Evolutionary conservation across 2,888 invertebrate genomes (phyloP), one percentile per base, ranked within the genome.

Genomic region (Macroteleia sp.): DNA sequence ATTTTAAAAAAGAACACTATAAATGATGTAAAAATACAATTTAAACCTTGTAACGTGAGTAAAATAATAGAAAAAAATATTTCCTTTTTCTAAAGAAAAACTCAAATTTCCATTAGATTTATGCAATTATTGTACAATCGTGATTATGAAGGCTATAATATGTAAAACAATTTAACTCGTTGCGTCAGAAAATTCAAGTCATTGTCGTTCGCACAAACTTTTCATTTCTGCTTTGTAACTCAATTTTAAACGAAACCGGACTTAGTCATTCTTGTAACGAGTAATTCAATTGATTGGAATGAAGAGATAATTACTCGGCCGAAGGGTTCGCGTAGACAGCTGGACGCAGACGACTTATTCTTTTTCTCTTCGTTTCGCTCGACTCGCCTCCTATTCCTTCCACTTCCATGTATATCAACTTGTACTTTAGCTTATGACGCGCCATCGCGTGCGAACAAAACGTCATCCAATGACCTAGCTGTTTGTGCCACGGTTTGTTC

Each of bases 231-330:
- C 67, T 17, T 64, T 30, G 64, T 71, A 57, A 69, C 44, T 69
- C 34, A 76, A 64, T 79, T 79, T 76, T 32, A 48, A 46, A 42
- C 32, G 59, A 62, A 76, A 73, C 71, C 61, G 20, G 52, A 56
- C 52, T 75, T 56, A 66, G 56, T 61, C 71, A 50, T 76, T 76
- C 67, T 48, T 28, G 36, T 54, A 66, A 62, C 70, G 71, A 69
- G 61, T 67, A 61, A 78, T 80, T 73, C 85, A 88, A 89, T 89
- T 89, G 87, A 86, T 82, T 82, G 77, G 83, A 89, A 89, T 89
- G 87, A 88, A 87, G 80, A 70, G 82, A 84, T 85, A 87, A 89
- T 89, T 89, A 87, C 81, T 74, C 82, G 77, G 54, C 75, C 75
- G 81, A 76, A 74, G 80, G 82, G 78, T 80, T 74, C 80, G 80